A percentile compares a stretch with the other conserved stretches of the same genome.
phyloP scores from a whole-genome alignment of 2,888 invertebrate genomes.

The Caenorhabditis panamensis region DNA sequence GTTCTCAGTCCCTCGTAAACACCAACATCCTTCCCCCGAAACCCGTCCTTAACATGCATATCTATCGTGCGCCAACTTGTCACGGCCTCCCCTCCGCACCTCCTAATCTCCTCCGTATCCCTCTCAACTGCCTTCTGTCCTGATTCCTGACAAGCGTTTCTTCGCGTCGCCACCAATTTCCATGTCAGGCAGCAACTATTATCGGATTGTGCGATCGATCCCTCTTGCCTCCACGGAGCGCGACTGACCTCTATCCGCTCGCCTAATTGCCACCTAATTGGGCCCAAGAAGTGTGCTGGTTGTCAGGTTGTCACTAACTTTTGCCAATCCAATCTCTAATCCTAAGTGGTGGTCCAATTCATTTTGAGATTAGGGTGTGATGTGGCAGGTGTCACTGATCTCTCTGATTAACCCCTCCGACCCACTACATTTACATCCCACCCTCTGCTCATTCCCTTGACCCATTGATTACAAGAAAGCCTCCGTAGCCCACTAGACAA shows the following conservation, averaged over 20 bases:
- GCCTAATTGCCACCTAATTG: constrained; percentile 46
- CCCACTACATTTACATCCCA: too few species aligned
- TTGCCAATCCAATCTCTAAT: too few species aligned
- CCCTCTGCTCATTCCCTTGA: not conserved
- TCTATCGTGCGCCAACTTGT: constrained; percentile 14
- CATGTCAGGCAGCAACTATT: constrained; percentile 53
- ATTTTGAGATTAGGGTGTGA: constrained; percentile 17
- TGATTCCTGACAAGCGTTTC: constrained; percentile 44
- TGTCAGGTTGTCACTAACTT: too few species aligned
- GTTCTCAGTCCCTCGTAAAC: too few species aligned
- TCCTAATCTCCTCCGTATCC: constrained; percentile 40
- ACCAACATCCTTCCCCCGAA: not conserved
- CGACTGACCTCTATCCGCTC: constrained; percentile 35
- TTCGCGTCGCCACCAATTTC: constrained; percentile 41
- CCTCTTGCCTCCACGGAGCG: constrained; percentile 1
- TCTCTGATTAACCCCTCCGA: too few species aligned
- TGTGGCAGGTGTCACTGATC: not conserved
- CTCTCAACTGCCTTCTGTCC: constrained; percentile 7
- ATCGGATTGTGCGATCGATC: constrained; percentile 53
- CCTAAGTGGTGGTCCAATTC: too few species aligned
- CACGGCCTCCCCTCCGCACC: constrained; percentile 13
- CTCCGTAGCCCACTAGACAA: constrained; percentile 4
- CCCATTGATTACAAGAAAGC: constrained; percentile 44
- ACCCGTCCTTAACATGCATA: constrained; percentile 2
- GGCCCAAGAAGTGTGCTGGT: constrained; percentile 30